These are phyloP conservation scores for Telmatherina bonti DNA, from an alignment of 2,797 vertebrate species.

Conservation along the genomic window DNA sequence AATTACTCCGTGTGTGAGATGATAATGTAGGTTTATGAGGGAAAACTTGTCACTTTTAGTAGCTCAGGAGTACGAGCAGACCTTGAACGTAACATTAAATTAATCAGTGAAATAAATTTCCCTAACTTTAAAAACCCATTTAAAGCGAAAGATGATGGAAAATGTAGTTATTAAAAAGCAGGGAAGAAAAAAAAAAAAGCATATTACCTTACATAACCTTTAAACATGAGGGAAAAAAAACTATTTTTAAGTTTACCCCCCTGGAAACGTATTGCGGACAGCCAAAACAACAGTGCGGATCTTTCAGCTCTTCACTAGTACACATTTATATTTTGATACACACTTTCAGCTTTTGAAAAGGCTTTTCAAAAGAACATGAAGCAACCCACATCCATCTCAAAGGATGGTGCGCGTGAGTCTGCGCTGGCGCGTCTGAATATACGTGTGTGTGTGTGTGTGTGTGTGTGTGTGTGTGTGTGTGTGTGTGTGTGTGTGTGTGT, in stretches of 20 bases:
- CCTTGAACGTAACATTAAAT: neutral
- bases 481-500: neutral
- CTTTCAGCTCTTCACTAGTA: constrained; percentile 46
- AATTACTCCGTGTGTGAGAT: neutral
- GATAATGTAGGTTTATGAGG: neutral
- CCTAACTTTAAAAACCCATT: constrained; percentile 1
- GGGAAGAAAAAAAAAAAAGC: neutral
- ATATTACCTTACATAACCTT: neutral
- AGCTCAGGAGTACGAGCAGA: neutral
- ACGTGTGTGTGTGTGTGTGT: constrained; percentile 1
- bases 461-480: neutral
- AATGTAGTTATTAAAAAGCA: too few relatives aligned
- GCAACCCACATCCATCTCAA: constrained; percentile 64
- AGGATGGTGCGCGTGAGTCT: constrained; percentile 12
- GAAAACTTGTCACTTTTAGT: neutral
- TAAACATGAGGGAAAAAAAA: neutral
- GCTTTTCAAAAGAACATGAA: constrained; percentile 56
- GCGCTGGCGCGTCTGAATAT: neutral
- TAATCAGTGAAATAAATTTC: neutral
- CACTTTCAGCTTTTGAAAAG: constrained; percentile 64
- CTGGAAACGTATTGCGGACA: constrained; percentile 26
- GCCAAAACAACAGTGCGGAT: constrained; percentile 66
- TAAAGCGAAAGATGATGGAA: too few relatives aligned
- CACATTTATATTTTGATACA: constrained; percentile 68
- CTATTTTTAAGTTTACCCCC: neutral